Conservation (phyloP, 2,888 invertebrate species). For the Amphipyra tragopoginis region DNA sequence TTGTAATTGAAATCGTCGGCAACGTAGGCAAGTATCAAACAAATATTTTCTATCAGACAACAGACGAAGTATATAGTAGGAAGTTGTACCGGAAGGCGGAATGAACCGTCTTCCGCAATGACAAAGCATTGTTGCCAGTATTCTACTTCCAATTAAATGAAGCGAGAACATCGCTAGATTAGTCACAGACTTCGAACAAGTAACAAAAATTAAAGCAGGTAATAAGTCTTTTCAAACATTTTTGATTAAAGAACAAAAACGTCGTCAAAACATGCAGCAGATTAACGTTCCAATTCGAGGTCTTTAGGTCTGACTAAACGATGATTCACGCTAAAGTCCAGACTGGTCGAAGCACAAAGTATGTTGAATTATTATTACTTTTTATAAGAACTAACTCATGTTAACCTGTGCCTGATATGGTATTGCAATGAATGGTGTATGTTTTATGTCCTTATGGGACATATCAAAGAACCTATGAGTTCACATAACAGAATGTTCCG, state of each 20-base stretch:
- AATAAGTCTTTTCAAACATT: constrained; percentile 11
- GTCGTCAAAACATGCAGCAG: constrained; percentile 27
- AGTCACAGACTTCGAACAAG: constrained; percentile 9
- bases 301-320: constrained; percentile 30
- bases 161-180: constrained; percentile 22
- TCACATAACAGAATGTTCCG: too few species aligned
- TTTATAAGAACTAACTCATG: constrained; percentile 30
- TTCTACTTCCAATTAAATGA: constrained; percentile 12
- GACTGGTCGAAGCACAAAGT: constrained; percentile 31
- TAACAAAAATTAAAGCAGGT: neutral
- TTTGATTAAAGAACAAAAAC: neutral
- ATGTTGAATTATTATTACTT: constrained; percentile 38
- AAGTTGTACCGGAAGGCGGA: constrained; percentile 10
- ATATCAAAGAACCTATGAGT: too few species aligned
- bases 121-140: constrained; percentile 9
- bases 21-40: too few species aligned
- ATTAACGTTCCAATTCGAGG: constrained; percentile 42
- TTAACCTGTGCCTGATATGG: constrained; percentile 34
- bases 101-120: constrained; percentile 10
- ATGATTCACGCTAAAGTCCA: constrained; percentile 46
- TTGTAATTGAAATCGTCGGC: too few species aligned
- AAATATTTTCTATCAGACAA: neutral
- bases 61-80: neutral
- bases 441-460: too few species aligned
- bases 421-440: neutral